These are phyloP conservation scores for Xenops minutus DNA, from an alignment of 2,797 vertebrate species.

Conservation along the genomic window DNA sequence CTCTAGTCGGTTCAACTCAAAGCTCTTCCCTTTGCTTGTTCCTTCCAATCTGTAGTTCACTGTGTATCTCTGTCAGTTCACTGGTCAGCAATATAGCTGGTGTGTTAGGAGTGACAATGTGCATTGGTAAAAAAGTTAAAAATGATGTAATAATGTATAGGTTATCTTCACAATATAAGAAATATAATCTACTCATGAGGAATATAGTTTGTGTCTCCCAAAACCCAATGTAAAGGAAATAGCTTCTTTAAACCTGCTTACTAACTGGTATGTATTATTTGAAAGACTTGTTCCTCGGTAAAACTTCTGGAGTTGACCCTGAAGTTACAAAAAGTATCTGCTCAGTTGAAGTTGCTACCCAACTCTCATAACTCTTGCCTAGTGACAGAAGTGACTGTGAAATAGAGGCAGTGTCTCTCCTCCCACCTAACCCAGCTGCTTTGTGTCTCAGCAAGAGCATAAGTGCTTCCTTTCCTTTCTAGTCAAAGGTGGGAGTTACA, in stretches of 20 bases:
- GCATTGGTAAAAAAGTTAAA: background rate
- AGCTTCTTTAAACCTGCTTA: background rate
- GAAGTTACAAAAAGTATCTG: background rate
- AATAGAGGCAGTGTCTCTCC: background rate
- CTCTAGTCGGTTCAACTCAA: background rate
- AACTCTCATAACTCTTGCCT: background rate
- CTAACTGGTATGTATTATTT: background rate
- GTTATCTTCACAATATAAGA: background rate
- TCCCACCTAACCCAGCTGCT: constrained; percentile 42
- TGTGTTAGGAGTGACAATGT: background rate
- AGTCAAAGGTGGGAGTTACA: constrained; percentile 52
- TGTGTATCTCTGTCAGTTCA: background rate
- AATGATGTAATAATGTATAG: background rate
- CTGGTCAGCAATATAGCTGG: background rate
- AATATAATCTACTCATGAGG: background rate
- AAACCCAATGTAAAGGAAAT: background rate
- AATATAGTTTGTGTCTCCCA: background rate
- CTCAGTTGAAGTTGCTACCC: background rate
- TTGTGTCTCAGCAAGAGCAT: constrained; percentile 59
- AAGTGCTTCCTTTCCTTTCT: constrained; percentile 37
- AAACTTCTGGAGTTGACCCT: constrained; percentile 6
- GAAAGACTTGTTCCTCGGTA: background rate
- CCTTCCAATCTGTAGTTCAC: background rate
- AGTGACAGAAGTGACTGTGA: constrained; percentile 34
- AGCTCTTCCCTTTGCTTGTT: background rate